These are phyloP conservation scores for Psittacula echo DNA, from an alignment of 2,797 vertebrate species.

Conservation along the genomic window DNA sequence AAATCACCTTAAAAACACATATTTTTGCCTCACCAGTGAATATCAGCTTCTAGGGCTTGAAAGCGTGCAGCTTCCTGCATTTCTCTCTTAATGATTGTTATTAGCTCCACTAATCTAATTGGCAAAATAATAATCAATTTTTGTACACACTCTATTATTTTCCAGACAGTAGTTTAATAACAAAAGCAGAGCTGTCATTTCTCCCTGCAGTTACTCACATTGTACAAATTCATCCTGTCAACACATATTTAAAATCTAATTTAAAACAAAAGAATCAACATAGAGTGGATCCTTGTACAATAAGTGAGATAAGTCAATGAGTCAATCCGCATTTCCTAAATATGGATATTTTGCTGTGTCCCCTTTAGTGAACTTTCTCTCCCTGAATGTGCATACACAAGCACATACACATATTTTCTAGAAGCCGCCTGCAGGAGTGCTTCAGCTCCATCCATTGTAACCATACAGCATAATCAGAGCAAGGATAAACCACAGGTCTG, in stretches of 20 bases:
- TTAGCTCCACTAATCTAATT: conserved; percentile 73
- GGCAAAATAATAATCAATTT: conserved; percentile 78
- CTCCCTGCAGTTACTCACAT: conserved; percentile 65
- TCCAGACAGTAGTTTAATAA: conserved; percentile 75
- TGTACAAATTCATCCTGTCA: conserved; percentile 73
- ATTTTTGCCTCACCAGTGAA: conserved; percentile 53
- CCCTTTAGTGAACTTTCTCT: conserved; percentile 7
- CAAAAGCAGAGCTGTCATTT: conserved; percentile 75
- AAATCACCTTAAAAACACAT: conserved; percentile 37
- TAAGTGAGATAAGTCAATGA: conserved; percentile 62
- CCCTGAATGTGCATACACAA: not conserved
- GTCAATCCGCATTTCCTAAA: conserved; percentile 50
- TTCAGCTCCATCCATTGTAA: conserved; percentile 1
- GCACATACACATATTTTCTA: not conserved
- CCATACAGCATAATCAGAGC: not conserved
- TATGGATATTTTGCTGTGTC: conserved; percentile 9
- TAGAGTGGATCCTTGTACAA: conserved; percentile 48
- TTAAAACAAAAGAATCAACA: conserved; percentile 57
- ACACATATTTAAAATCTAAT: conserved; percentile 79
- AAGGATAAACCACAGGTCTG: conserved; percentile 11
- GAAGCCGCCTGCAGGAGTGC: not conserved
- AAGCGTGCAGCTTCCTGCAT: conserved; percentile 45
- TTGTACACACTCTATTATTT: conserved; percentile 71
- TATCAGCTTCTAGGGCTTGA: conserved; percentile 54
- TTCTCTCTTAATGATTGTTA: conserved; percentile 60